Evolutionary conservation across 1,140 invertebrate genomes (phyloP), one percentile per base, ranked within the genome.

Genomic region (Argopecten irradians): DNA sequence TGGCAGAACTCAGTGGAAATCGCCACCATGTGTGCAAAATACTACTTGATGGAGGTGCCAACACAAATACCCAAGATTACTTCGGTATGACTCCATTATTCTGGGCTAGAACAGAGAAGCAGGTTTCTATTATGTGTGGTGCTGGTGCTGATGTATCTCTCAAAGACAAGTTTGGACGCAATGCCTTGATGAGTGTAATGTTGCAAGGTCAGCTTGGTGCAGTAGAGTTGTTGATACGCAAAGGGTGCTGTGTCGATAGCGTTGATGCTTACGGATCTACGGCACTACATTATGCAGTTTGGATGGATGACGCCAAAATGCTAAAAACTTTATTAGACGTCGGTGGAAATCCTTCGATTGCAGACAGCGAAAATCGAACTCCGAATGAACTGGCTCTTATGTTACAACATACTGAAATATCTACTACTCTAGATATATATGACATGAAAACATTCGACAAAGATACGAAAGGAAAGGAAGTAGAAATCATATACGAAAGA

Each of bases 261-360:
- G 22, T 28, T 22, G 84, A 85, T 41, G 41, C 1, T 5, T 19
- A 85, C 28, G 84, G 84, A 22, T 41, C 84, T 16, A 85, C 84
- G n/a, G 16, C 84, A 8, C 36, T 85, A 0, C 84, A 85, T 41
- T 85, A 39, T 85, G 84, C 84, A 39, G 36, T 32, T n/a, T 85
- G 84, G 84, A 39, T 35, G 34, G 32, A 41, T 36, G 35, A 39
- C 32, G 2, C 16, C 35, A 32, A 85, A 9, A 28, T 85, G 34
- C 1, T 41, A 35, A 34, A 41, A 32, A 16, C 7, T 5, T 22
- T 85, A 16, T 11, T 36, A 41, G 19, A 1, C 9, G 28, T 32
- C n/a, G 84, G 84, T 19, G 84, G 35, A 32, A 14, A 41, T 85
- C 3, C 19, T n/a, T 32, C 34, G 28, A 3, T 85, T 39, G 9